phyloP scores from a whole-genome alignment of 2,888 invertebrate genomes.

The Eupithecia subfuscata region DNA sequence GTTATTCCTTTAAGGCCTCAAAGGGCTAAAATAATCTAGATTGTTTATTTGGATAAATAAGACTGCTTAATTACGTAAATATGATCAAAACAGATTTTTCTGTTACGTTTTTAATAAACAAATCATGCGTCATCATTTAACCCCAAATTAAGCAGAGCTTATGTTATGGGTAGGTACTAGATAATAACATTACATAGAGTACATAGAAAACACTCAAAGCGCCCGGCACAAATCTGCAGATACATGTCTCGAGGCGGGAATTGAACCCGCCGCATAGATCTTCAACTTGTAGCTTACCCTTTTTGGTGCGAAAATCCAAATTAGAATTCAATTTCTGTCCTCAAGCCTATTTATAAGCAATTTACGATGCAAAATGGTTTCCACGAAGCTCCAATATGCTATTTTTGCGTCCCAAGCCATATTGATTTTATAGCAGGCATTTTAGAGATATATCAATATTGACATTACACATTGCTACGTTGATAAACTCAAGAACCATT shows the following conservation, averaged over 20 bases:
- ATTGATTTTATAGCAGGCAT: background rate
- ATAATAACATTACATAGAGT: too few species aligned
- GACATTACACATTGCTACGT: background rate
- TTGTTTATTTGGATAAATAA: background rate
- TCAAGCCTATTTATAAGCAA: conserved; percentile 13
- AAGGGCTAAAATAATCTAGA: background rate
- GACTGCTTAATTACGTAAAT: background rate
- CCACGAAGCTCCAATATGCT: conserved; percentile 1
- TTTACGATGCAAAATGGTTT: conserved; percentile 12
- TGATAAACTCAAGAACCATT: background rate
- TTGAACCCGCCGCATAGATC: background rate
- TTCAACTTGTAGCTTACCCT: background rate
- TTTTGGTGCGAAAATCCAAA: conserved; percentile 6
- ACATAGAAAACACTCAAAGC: too few species aligned
- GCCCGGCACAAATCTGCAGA: too few species aligned
- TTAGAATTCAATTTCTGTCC: conserved; percentile 11
- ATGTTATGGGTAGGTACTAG: too few species aligned
- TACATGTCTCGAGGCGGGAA: background rate
- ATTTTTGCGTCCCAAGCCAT: conserved; percentile 4
- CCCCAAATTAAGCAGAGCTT: too few species aligned
- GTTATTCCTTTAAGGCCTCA: background rate
- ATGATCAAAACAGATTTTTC: background rate
- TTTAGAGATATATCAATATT: background rate
- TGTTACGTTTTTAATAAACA: background rate
- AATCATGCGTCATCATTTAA: too few species aligned